Evolutionary conservation across 2,888 invertebrate species (phyloP).

Genomic region (Mylabris sibirica): DNA sequence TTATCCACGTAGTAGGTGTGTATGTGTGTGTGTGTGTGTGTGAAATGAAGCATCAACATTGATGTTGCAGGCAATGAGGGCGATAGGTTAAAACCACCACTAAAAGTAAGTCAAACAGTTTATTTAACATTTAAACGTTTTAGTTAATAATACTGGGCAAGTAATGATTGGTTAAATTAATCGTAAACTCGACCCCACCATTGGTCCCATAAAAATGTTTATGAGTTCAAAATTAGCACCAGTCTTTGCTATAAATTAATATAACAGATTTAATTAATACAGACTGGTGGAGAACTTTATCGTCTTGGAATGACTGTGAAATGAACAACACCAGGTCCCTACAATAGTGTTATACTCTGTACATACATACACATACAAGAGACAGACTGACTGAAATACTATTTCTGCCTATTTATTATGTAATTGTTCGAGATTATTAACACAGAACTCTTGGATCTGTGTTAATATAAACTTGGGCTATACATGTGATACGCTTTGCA

Average conservation of each 20-base stretch:
- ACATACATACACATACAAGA: background rate
- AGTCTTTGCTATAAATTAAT: constrained; percentile 58
- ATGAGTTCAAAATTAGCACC: constrained; percentile 58
- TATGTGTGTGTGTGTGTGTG: background rate
- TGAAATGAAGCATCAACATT: constrained; percentile 1
- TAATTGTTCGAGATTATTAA: background rate
- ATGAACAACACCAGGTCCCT: constrained; percentile 7
- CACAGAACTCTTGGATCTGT: constrained; percentile 27
- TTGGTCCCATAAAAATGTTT: constrained; percentile 57
- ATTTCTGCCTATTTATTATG: constrained; percentile 18
- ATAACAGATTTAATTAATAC: constrained; percentile 60
- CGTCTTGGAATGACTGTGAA: constrained; percentile 37
- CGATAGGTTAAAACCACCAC: background rate
- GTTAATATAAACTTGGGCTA: constrained; percentile 37
- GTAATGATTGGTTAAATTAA: constrained; percentile 38
- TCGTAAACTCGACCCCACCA: constrained; percentile 44
- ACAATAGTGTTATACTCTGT: background rate
- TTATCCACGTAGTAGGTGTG: background rate
- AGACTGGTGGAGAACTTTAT: constrained; percentile 42
- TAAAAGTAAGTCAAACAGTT: constrained; percentile 27
- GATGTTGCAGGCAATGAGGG: background rate
- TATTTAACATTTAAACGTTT: constrained; percentile 44
- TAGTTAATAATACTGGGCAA: constrained; percentile 37
- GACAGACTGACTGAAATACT: constrained; percentile 2
- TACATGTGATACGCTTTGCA: constrained; percentile 36